A percentile compares a stretch with the other conserved stretches of the same genome.
phyloP scores from a whole-genome alignment of 2,113 vertebrate species.

The Tragelaphus scriptus region DNA sequence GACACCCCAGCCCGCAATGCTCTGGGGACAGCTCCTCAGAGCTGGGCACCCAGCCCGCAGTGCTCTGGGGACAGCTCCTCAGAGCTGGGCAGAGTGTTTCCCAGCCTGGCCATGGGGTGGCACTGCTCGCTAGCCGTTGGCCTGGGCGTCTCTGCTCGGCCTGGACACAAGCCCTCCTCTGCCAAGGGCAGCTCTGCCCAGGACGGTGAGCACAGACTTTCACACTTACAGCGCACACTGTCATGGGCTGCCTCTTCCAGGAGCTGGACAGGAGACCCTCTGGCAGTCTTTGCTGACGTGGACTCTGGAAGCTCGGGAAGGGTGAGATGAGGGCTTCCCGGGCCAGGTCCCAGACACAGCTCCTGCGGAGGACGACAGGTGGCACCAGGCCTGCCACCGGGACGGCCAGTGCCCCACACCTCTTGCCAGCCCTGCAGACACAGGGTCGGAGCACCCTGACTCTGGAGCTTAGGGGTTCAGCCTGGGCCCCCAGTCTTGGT shows the following conservation, averaged over 20 bases:
- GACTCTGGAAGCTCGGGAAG: background rate
- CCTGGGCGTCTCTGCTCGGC: background rate
- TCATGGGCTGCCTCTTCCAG: background rate
- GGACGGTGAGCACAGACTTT: background rate
- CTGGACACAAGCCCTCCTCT: too few relatives aligned
- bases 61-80: background rate
- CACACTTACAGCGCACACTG: background rate
- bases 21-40: background rate
- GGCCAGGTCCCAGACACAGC: background rate
- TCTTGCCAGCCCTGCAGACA: background rate
- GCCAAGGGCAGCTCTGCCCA: accelerated
- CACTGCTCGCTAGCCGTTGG: constrained; percentile 67
- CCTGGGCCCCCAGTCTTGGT: background rate
- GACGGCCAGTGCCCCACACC: background rate
- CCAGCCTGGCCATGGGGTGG: constrained; percentile 73
- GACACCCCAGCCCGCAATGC: background rate
- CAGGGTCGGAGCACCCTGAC: accelerated
- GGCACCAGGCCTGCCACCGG: background rate
- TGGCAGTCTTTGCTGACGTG: background rate
- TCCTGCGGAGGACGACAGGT: accelerated
- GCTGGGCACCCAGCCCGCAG: background rate
- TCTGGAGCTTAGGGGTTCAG: too few relatives aligned
- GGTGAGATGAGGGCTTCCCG: background rate
- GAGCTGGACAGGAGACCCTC: background rate
- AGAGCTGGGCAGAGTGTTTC: background rate